Evolutionary conservation across 1,140 invertebrate species (phyloP), one percentile per base, ranked within the genome.

Genomic region (Aphelenchoides fujianensis): DNA sequence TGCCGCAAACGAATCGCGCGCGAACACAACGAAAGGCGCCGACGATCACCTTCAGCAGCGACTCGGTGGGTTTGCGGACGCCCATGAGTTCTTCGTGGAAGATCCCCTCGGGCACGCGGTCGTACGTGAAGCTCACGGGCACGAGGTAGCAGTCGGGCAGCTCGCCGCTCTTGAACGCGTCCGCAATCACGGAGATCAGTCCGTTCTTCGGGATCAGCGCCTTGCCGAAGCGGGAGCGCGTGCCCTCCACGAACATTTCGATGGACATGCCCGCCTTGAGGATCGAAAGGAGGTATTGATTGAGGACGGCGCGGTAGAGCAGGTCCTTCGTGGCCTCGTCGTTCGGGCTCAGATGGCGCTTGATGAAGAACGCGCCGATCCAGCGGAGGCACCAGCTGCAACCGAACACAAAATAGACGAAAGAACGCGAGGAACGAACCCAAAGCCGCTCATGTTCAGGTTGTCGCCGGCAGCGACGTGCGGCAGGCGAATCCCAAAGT

Each of bases 181-280:
- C 93, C 19, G 96, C 88, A 81, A 97, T 91, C 7, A 97, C 91
- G 63, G 93, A 95, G 3, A 98, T 86, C 27, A 98, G 90, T 3
- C 94, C 94, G 78, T 90, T 75, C 53, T 74, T 80, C 2, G 77
- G 80, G 19, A 81, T 68, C 35, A 81, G 61, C 1, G 73, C 54
- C 55, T 81, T 81, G 52, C 76, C 77, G 41, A 78, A 84, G 32
- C 79, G 70, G 64, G n/a, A 93, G 1, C 94, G 87, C 1, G 93
- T 94, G 19, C 94, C 95, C 87, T 97, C 95, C 57, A 97, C 90
- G 84, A 95, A 97, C 84, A 97, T 96, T 83, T 97, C 94, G 70
- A 97, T 86, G 82, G 92, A 91, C 82, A 96, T 91, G 2, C 92
- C 92, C 36, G 90, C 89, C 61, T 89, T 87, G 19, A 98, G 85